These are phyloP conservation scores for Luperina testacea DNA, from an alignment of 2,888 invertebrate species.

Conservation along the genomic window DNA sequence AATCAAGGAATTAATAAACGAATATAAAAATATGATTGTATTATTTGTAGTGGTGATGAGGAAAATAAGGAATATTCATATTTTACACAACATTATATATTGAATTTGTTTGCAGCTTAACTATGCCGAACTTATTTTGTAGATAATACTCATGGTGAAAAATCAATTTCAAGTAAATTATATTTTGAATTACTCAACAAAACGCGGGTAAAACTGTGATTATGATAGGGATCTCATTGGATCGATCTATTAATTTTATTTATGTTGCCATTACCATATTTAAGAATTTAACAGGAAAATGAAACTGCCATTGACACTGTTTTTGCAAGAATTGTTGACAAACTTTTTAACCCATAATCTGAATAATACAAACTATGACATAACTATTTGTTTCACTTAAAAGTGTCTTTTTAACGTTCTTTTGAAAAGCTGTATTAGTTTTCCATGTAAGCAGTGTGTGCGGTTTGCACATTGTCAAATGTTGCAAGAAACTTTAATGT, in stretches of 20 bases:
- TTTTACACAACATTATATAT: slow-evolving; percentile 52
- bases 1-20: slow-evolving; percentile 45
- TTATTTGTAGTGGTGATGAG: slow-evolving; percentile 43
- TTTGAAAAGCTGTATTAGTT: slow-evolving; percentile 8
- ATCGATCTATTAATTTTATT: slow-evolving; percentile 45
- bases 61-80: slow-evolving; percentile 13
- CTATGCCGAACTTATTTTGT: slow-evolving; percentile 43
- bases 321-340: not conserved
- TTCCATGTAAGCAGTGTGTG: slow-evolving; percentile 9
- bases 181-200: slow-evolving; percentile 34
- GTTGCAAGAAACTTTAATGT: slow-evolving; percentile 11
- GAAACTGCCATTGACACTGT: slow-evolving; percentile 25
- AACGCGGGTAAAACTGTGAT: slow-evolving; percentile 56
- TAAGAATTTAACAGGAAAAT: slow-evolving; percentile 20
- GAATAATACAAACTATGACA: slow-evolving; percentile 9
- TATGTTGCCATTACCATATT: slow-evolving; percentile 52
- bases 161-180: slow-evolving; percentile 43
- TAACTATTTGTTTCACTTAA: not conserved
- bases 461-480: slow-evolving; percentile 4
- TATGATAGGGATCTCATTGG: slow-evolving; percentile 63
- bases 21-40: slow-evolving; percentile 39
- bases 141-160: slow-evolving; percentile 53
- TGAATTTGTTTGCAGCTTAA: slow-evolving; percentile 51
- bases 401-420: not conserved
- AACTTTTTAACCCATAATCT: not conserved